Percentiles rank a stretch among this genome's conserved stretches.
Evolutionary conservation across 2,888 invertebrate species (phyloP).

Genomic region (Laspeyria flexula): DNA sequence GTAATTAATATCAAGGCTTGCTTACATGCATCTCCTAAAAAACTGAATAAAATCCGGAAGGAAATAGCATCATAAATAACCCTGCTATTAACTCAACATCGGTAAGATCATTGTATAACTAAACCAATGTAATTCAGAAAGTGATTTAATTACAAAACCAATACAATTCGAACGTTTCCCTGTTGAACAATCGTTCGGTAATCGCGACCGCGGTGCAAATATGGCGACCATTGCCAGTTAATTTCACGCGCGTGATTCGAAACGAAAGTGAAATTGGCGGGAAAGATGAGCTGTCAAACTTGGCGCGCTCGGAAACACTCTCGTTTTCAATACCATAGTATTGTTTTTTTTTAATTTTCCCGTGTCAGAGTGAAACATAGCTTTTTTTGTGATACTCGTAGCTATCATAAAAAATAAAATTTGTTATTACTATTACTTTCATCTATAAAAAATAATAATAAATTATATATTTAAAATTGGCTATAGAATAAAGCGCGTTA

Average conservation of each 20-base stretch:
- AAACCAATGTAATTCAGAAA: too few species aligned
- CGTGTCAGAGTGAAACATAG: background rate
- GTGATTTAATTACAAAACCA: conserved; percentile 21
- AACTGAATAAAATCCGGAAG: too few species aligned
- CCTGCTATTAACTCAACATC: background rate
- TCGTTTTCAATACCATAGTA: conserved; percentile 47
- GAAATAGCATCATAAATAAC: background rate
- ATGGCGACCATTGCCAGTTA: conserved; percentile 33
- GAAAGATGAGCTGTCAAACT: conserved; percentile 59
- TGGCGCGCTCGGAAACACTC: conserved; percentile 52
- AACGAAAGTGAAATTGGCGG: conserved; percentile 67
- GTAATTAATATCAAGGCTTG: too few species aligned
- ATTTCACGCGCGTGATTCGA: conserved; percentile 52
- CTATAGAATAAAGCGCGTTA: too few species aligned
- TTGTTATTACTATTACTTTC: too few species aligned
- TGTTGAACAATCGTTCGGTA: conserved; percentile 29
- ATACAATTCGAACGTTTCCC: conserved; percentile 8
- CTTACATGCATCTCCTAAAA: too few species aligned
- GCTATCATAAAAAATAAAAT: background rate
- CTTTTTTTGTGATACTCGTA: conserved; percentile 5
- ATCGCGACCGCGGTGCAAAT: conserved; percentile 18
- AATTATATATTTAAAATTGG: too few species aligned
- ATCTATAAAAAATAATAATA: too few species aligned
- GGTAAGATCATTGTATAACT: background rate
- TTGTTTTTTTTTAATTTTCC: conserved; percentile 5